phyloP scores from a whole-genome alignment of 1,140 invertebrate genomes.

The Achatina immaculata region DNA sequence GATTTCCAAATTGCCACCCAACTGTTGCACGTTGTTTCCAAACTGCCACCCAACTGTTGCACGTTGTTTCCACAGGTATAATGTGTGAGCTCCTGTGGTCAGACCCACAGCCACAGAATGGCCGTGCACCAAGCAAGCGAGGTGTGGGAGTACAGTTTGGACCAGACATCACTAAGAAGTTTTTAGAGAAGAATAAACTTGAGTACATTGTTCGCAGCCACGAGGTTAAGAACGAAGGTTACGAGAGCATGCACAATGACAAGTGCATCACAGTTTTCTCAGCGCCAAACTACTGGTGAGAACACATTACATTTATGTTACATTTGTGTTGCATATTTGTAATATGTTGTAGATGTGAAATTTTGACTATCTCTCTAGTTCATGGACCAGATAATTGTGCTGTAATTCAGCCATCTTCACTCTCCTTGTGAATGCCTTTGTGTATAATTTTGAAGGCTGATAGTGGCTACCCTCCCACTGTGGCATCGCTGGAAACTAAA shows the following conservation, averaged over 20 bases:
- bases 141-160: conserved; percentile 99
- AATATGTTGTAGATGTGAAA: not conserved
- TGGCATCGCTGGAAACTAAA: too few species aligned
- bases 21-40: too few species aligned
- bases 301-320: too few species aligned
- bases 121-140: conserved; percentile 91
- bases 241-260: conserved; percentile 93
- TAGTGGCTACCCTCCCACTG: too few species aligned
- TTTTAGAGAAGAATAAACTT: conserved; percentile 86
- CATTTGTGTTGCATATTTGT: not conserved
- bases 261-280: conserved; percentile 77
- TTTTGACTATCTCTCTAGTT: not conserved
- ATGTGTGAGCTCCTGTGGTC: conserved; percentile 99
- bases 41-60: too few species aligned
- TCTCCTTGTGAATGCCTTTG: not conserved
- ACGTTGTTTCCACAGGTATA: conserved; percentile 73
- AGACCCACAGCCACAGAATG: conserved; percentile 91
- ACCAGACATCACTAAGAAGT: conserved; percentile 93
- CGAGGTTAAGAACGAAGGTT: conserved; percentile 97
- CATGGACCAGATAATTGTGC: not conserved
- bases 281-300: conserved; percentile 98
- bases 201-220: conserved; percentile 97
- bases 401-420: not conserved
- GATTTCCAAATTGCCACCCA: too few species aligned
- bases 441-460: not conserved